phyloP scores from a whole-genome alignment of 2,888 invertebrate species.

The Himalopsyche japonica region DNA sequence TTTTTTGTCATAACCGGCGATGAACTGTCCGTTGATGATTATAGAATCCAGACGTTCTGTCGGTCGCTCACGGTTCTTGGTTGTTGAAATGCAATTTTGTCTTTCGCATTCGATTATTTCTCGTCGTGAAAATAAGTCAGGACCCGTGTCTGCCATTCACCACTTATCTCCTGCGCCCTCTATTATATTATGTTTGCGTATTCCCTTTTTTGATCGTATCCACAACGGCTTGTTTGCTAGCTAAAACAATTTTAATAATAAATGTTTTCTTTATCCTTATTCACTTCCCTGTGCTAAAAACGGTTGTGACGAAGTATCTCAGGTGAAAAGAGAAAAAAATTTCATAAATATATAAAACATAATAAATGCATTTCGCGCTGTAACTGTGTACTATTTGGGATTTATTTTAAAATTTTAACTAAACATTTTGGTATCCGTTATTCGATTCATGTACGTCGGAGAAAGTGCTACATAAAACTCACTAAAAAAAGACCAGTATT shows the following conservation, averaged over 20 bases:
- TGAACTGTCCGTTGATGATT: not conserved
- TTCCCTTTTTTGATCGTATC: not conserved
- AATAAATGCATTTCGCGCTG: too few relatives aligned
- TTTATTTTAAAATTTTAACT: too few relatives aligned
- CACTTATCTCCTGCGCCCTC: slow-evolving; percentile 10
- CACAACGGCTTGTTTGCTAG: not conserved
- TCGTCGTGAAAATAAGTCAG: slow-evolving; percentile 12
- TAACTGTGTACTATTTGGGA: too few relatives aligned
- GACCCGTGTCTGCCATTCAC: not conserved
- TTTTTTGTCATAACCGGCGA: not conserved
- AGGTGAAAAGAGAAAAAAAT: too few relatives aligned
- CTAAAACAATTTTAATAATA: not conserved
- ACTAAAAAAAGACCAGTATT: too few relatives aligned
- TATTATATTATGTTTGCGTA: not conserved
- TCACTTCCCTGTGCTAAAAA: not conserved
- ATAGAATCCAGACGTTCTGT: not conserved
- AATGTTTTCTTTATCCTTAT: not conserved
- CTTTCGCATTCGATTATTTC: slow-evolving; percentile 9
- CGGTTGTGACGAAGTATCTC: too few relatives aligned
- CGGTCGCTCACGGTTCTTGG: not conserved
- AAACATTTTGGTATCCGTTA: too few relatives aligned
- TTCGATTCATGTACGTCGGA: too few relatives aligned
- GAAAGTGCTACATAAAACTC: too few relatives aligned
- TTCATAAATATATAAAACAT: too few relatives aligned
- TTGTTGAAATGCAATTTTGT: slow-evolving; percentile 10